phyloP scores from a whole-genome alignment of 2,113 vertebrate species.

The Xiphophorus hellerii region DNA sequence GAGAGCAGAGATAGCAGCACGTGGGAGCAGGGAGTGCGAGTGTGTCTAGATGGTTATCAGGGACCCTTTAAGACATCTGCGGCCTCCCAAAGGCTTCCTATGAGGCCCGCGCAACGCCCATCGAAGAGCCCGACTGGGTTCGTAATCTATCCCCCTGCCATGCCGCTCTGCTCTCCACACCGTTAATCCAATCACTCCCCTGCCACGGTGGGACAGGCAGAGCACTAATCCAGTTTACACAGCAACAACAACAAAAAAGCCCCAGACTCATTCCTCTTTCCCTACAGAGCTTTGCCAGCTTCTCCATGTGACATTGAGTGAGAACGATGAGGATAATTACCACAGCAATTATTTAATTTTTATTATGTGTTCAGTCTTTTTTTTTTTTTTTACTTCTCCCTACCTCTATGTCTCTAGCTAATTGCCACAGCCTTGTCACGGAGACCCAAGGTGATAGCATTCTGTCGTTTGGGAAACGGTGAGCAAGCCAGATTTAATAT shows the following conservation, averaged over 20 bases:
- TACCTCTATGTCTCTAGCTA: constrained; percentile 55
- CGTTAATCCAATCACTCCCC: constrained; percentile 81
- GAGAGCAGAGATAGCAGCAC: constrained; percentile 64
- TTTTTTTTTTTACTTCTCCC: background rate
- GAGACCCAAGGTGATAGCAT: constrained; percentile 75
- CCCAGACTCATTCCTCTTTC: constrained; percentile 68
- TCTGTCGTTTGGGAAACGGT: constrained; percentile 57
- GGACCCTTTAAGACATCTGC: constrained; percentile 68
- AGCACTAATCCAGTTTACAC: constrained; percentile 82
- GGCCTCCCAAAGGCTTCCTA: constrained; percentile 66
- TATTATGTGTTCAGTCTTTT: constrained; percentile 55
- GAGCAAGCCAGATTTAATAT: constrained; percentile 61
- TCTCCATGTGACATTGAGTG: constrained; percentile 69
- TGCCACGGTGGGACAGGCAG: constrained; percentile 76
- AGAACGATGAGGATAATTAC: constrained; percentile 83
- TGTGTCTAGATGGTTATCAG: constrained; percentile 73
- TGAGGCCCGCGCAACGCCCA: constrained; percentile 56
- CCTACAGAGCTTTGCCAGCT: constrained; percentile 53
- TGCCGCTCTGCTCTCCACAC: constrained; percentile 74
- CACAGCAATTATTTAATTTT: constrained; percentile 78
- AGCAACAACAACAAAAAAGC: constrained; percentile 64
- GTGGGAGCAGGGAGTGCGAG: constrained; percentile 46
- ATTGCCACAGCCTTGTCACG: constrained; percentile 79
- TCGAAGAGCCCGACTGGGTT: constrained; percentile 67
- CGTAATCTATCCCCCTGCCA: constrained; percentile 78